A percentile compares a stretch with the other conserved stretches of the same genome.
These are phyloP conservation scores for Phalacrocorax aristotelis DNA, from an alignment of 2,113 vertebrate genomes.

Conservation along the genomic window DNA sequence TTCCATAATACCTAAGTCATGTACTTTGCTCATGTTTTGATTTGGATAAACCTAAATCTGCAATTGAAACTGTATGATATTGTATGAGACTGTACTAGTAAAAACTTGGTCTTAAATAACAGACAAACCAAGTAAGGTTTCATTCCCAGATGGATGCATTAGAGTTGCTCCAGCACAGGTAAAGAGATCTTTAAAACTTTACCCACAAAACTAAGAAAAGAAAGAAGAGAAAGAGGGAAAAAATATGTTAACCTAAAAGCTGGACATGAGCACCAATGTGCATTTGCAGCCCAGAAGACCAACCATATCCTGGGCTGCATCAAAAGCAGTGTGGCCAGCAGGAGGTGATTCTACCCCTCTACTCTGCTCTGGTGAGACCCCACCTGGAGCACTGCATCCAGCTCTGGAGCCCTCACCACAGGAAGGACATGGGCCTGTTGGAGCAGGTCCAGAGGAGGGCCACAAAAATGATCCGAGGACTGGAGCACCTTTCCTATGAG, in stretches of 20 bases:
- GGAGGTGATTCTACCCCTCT: no score
- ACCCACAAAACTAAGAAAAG: not conserved
- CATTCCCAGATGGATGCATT: not conserved
- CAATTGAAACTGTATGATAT: not conserved
- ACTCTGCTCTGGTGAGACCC: no score
- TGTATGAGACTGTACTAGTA: not conserved
- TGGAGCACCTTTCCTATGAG: no score
- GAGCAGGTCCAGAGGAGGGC: no score
- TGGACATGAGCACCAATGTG: no score
- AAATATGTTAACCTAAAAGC: not conserved
- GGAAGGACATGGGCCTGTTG: no score
- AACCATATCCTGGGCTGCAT: no score
- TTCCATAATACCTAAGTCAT: not conserved
- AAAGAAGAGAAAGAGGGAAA: rapidly evolving
- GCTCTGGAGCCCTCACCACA: no score
- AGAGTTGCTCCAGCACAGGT: not conserved
- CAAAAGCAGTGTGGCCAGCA: no score
- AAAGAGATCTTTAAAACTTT: not conserved
- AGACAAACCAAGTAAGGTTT: not conserved
- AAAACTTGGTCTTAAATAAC: not conserved
- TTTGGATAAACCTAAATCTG: not conserved
- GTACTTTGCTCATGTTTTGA: rapidly evolving
- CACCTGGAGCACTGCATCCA: no score
- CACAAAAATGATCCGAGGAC: no score
- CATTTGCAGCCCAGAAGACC: no score